These are phyloP conservation scores for Caenorhabditis briggsae DNA, from an alignment of 1,140 invertebrate genomes.

Conservation along the genomic window DNA sequence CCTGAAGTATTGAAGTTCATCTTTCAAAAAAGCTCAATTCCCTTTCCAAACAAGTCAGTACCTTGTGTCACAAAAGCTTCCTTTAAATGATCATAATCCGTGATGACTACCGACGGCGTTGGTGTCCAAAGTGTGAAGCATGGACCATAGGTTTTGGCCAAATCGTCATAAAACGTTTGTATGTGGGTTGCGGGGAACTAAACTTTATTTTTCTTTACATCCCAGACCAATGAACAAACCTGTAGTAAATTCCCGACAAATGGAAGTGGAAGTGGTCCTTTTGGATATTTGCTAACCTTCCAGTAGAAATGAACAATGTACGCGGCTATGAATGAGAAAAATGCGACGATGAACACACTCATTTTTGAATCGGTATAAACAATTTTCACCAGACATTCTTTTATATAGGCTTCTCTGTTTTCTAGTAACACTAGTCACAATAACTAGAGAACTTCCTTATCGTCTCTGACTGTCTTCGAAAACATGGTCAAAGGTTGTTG, in stretches of 20 bases:
- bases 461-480: no score
- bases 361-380: not conserved
- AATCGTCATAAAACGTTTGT: not conserved
- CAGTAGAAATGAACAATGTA: constrained; percentile 51
- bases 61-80: constrained; percentile 47
- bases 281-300: constrained; percentile 49
- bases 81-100: constrained; percentile 35
- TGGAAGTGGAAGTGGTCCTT: constrained; percentile 46
- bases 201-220: not conserved
- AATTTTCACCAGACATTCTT: no score
- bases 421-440: no score
- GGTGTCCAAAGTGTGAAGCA: constrained; percentile 37
- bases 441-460: no score
- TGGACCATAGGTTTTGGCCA: constrained; percentile 10
- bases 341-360: not conserved
- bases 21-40: no score
- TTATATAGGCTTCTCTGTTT: no score
- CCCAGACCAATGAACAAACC: not conserved
- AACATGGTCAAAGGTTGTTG: no score
- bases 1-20: constrained; percentile 23
- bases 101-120: constrained; percentile 6
- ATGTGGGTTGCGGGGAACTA: not conserved
- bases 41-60: no score
- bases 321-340: not conserved
- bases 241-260: constrained; percentile 43